Evolutionary conservation across 64 coral and sea anemone genomes (phyloP).

Genomic region (Catalaphyllia jardinei): DNA sequence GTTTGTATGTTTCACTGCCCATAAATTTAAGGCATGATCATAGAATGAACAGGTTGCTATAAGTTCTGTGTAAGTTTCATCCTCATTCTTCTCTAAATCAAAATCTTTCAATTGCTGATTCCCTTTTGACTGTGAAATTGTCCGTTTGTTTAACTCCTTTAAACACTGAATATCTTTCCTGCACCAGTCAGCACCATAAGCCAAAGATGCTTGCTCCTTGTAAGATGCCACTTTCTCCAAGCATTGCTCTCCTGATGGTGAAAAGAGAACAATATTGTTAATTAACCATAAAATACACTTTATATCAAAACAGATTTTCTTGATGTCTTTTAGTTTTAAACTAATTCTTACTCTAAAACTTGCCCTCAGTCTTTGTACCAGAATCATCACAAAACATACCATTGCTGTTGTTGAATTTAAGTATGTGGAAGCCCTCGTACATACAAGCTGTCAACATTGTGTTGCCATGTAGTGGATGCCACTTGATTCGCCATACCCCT

Average conservation of each 20-base stretch:
- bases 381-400: constrained; percentile 26
- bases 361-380: no score
- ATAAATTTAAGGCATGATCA: constrained; percentile 88
- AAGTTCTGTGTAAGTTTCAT: neutral
- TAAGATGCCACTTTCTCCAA: constrained; percentile 69
- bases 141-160: neutral
- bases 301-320: neutral
- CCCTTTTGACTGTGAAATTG: neutral
- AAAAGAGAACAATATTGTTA: neutral
- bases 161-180: neutral
- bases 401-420: constrained; percentile 55
- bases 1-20: constrained; percentile 35
- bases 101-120: neutral
- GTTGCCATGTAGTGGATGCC: constrained; percentile 80
- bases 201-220: constrained; percentile 74
- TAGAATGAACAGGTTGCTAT: constrained; percentile 98
- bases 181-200: constrained; percentile 94
- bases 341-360: no score
- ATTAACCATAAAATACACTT: neutral
- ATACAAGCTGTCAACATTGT: constrained; percentile 91
- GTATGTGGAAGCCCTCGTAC: constrained; percentile 86
- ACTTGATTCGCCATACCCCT: constrained; percentile 96
- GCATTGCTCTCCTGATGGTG: constrained; percentile 28
- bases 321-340: no score
- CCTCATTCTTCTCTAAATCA: neutral